Percentiles rank a stretch among this genome's conserved stretches.
Evolutionary conservation across 2,113 vertebrate genomes (phyloP).

Genomic region (Festucalex cinctus): DNA sequence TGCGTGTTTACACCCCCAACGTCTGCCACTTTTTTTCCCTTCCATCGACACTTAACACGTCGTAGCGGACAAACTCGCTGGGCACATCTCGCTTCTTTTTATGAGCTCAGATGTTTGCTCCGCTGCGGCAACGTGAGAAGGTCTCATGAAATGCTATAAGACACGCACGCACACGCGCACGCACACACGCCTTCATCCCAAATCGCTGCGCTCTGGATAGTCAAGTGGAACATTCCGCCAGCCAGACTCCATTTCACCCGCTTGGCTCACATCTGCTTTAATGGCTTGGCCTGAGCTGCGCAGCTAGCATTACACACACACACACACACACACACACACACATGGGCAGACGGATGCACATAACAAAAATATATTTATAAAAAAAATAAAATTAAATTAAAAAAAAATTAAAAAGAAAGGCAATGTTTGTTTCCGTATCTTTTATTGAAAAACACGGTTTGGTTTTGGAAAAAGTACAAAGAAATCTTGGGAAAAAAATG

Average conservation of each 20-base stretch:
- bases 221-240: constrained; percentile 72
- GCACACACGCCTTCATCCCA: constrained; percentile 9
- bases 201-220: constrained; percentile 69
- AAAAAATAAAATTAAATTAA: too few relatives aligned
- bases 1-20: too few relatives aligned
- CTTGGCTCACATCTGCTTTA: constrained; percentile 65
- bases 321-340: constrained; percentile 33
- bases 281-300: constrained; percentile 58
- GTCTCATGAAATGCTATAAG: constrained; percentile 49
- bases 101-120: constrained; percentile 56
- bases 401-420: too few relatives aligned
- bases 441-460: too few relatives aligned
- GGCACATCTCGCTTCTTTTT: constrained; percentile 42
- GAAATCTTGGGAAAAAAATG: too few relatives aligned
- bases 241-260: constrained; percentile 57
- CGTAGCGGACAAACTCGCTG: constrained; percentile 24
- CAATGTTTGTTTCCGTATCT: too few relatives aligned
- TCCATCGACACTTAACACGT: constrained; percentile 31
- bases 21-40: constrained; percentile 3
- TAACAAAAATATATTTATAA: too few relatives aligned
- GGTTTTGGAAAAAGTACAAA: too few relatives aligned
- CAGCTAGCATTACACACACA: constrained; percentile 59
- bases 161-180: background rate
- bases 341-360: background rate
- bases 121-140: constrained; percentile 49